Evolutionary conservation across 92 coral and sea anemone species (phyloP).

Genomic region (Parazoanthus swiftii): DNA sequence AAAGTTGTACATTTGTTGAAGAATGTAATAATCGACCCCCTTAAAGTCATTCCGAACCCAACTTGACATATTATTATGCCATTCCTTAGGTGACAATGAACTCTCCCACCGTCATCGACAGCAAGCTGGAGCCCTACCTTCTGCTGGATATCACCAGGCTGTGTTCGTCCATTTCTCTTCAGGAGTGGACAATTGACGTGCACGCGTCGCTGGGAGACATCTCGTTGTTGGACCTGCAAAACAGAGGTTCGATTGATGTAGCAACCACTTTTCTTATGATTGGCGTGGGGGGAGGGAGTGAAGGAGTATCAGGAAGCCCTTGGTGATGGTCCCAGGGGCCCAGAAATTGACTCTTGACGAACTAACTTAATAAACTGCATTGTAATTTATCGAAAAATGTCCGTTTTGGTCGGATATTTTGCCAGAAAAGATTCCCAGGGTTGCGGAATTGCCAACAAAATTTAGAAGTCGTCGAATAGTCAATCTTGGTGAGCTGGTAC

Average conservation of each 20-base stretch:
- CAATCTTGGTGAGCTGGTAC: too few species aligned
- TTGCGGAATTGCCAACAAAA: too few species aligned
- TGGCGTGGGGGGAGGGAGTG: too few species aligned
- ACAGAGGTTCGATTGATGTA: constrained; percentile 60
- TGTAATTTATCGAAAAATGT: too few species aligned
- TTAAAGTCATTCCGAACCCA: not conserved
- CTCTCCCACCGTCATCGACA: constrained; percentile 65
- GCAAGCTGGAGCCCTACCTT: constrained; percentile 66
- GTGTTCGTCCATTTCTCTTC: constrained; percentile 61
- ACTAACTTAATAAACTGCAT: too few species aligned
- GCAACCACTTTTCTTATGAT: not conserved
- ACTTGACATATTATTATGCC: not conserved
- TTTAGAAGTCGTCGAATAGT: too few species aligned
- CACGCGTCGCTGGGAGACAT: constrained; percentile 84
- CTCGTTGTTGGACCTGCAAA: constrained; percentile 65
- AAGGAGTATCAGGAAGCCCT: too few species aligned
- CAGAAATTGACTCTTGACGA: too few species aligned
- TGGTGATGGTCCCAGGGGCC: too few species aligned
- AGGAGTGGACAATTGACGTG: constrained; percentile 62
- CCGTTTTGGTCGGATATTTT: too few species aligned
- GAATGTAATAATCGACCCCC: not conserved
- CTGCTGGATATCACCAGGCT: constrained; percentile 69
- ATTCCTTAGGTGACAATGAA: constrained; percentile 58
- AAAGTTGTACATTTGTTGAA: too few species aligned
- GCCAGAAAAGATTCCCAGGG: too few species aligned